These are phyloP conservation scores for Antheraea mylitta DNA, from an alignment of 1,140 invertebrate species.

Conservation along the genomic window DNA sequence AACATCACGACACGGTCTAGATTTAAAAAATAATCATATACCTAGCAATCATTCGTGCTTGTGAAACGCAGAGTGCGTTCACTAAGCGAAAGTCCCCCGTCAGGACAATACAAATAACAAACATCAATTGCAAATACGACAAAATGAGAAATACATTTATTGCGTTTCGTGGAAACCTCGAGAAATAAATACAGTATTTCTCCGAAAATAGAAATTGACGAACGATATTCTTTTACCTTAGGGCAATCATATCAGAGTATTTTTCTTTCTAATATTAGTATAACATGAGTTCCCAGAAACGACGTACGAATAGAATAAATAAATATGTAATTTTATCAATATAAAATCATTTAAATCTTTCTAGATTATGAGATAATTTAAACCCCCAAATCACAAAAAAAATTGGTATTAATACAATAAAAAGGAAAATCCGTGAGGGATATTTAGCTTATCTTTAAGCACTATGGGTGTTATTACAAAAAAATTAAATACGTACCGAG, in stretches of 20 bases:
- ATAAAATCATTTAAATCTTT: neutral
- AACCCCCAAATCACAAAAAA: no score
- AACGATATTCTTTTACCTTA: neutral
- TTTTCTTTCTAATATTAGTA: no score
- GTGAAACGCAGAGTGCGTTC: neutral
- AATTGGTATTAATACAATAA: no score
- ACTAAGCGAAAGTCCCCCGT: neutral
- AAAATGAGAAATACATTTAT: neutral
- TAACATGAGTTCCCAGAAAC: neutral
- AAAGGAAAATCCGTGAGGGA: no score
- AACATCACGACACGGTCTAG: conserved; percentile 9
- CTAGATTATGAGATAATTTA: no score
- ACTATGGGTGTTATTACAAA: no score
- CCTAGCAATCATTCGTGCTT: neutral
- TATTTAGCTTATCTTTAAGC: no score
- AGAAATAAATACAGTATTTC: neutral
- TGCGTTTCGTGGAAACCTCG: neutral
- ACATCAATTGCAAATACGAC: neutral
- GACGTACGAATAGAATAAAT: neutral
- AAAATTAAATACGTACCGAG: no score
- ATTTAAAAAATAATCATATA: conserved; percentile 7
- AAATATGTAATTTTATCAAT: neutral
- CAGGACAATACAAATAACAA: no score
- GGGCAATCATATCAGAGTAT: neutral
- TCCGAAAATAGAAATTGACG: neutral